Conservation (phyloP, 1,140 invertebrate genomes). For the Listronotus oregonensis region DNA sequence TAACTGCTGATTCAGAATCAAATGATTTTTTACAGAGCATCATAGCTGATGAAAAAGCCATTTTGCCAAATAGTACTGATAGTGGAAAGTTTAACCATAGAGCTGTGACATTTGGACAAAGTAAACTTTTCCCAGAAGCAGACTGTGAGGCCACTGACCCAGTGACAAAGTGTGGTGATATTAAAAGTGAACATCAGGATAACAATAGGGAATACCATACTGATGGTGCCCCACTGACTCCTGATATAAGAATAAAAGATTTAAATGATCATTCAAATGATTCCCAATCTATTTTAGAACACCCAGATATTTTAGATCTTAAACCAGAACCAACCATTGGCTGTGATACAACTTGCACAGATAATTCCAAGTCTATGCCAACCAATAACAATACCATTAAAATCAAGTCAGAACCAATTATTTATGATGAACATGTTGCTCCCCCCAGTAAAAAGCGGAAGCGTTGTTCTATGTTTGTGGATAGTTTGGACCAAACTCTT, state of each 20-base stretch:
- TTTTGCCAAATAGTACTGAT: slow-evolving; percentile 17
- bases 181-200: slow-evolving; percentile 19
- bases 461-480: slow-evolving; percentile 39
- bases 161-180: slow-evolving; percentile 18
- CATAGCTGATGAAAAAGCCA: slow-evolving; percentile 26
- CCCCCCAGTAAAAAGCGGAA: slow-evolving; percentile 39
- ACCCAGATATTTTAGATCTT: slow-evolving; percentile 23
- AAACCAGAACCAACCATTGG: slow-evolving; percentile 38
- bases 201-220: slow-evolving; percentile 25
- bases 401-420: slow-evolving; percentile 24
- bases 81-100: slow-evolving; percentile 4
- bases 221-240: slow-evolving; percentile 9
- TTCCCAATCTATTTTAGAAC: slow-evolving; percentile 9
- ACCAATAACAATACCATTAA: slow-evolving; percentile 37
- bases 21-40: slow-evolving; percentile 26
- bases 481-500: slow-evolving; percentile 44
- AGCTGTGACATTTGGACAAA: slow-evolving; percentile 22
- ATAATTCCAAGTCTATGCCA: slow-evolving; percentile 7
- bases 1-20: slow-evolving; percentile 24
- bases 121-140: slow-evolving; percentile 21
- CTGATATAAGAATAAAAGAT: slow-evolving; percentile 22
- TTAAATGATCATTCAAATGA: slow-evolving; percentile 21
- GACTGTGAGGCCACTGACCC: slow-evolving; percentile 12
- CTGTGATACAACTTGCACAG: slow-evolving; percentile 43
- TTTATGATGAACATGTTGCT: slow-evolving; percentile 16